phyloP scores from a whole-genome alignment of 2,888 invertebrate species.

The Calliscelio sp. region DNA sequence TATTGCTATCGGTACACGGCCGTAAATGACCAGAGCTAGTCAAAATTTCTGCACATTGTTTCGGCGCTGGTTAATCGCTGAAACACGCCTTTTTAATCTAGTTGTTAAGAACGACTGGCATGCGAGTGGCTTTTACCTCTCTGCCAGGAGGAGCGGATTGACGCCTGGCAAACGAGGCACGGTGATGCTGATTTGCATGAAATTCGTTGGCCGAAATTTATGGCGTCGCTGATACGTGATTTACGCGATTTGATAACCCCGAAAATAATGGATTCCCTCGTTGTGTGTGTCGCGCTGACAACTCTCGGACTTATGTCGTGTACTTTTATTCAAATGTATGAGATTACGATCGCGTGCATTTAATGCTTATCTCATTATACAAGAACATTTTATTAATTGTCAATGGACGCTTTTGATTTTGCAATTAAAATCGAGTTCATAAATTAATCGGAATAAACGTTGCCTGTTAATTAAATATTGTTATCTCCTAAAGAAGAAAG shows the following conservation, averaged over 20 bases:
- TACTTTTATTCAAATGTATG: constrained; percentile 63
- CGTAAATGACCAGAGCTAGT: too few relatives aligned
- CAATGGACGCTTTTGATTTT: constrained; percentile 50
- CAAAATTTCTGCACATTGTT: too few relatives aligned
- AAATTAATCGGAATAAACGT: constrained; percentile 56
- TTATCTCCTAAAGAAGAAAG: constrained; percentile 34
- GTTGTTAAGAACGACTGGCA: too few relatives aligned
- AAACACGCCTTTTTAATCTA: too few relatives aligned
- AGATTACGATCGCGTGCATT: constrained; percentile 62
- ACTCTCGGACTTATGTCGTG: constrained; percentile 39
- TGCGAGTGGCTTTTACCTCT: too few relatives aligned
- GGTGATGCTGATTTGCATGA: constrained; percentile 62
- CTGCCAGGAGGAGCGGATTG: too few relatives aligned
- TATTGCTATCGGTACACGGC: too few relatives aligned
- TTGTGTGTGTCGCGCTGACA: constrained; percentile 36
- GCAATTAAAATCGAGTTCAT: constrained; percentile 63
- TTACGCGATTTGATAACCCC: constrained; percentile 64
- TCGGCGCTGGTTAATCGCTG: too few relatives aligned
- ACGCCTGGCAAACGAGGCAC: too few relatives aligned
- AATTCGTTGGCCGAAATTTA: constrained; percentile 53
- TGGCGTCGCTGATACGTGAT: constrained; percentile 61
- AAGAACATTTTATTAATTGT: constrained; percentile 49
- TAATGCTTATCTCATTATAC: constrained; percentile 46
- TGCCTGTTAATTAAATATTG: constrained; percentile 50
- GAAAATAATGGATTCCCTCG: constrained; percentile 45